Evolutionary conservation across 2,113 vertebrate genomes (phyloP), one percentile per base, ranked within the genome.

Genomic region (Oryzias melastigma): DNA sequence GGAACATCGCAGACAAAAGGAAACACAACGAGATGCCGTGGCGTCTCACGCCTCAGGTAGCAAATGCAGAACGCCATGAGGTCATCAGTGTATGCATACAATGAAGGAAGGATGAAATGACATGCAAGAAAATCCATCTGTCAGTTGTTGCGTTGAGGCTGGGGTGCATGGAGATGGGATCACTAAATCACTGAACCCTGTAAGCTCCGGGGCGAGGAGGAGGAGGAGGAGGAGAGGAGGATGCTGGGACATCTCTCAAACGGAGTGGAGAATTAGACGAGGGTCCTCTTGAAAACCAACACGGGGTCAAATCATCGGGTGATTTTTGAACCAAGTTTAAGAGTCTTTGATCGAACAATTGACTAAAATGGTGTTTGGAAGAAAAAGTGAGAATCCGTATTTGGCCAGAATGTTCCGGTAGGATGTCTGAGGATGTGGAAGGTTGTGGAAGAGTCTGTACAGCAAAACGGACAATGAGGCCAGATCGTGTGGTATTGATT

Each of bases 401-500:
- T 62, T 71, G 75, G 75, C 83, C 78, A 74, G 67, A 67, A 35
- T 75, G 74, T 61, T 80, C 20, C 64, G 73, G 83, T 65, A 63
- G 19, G 46, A 67, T 19, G 65, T 75, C 62, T 62, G 64, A 75
- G 79, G 78, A 81, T 75, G 52, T 51, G 43, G 67, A 68, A 77
- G 72, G 63, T 68, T 78, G 76, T 73, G 71, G 66, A 83, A 71
- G 86, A 83, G 75, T 70, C 81, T 83, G 78, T 68, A 45, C 75
- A 71, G 77, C 74, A 70, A 75, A 66, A 58, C 15, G 43, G 24
- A 29, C 85, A 86, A 91, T 88, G 83, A 86, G 78, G 66, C 70
- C 78, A 87, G 86, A 86, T 88, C 78, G 83, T 81, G 70, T 52
- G 43, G 79, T 88, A 90, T 89, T 68, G 87, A 90, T 91, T 87